Conservation (phyloP, 2,113 vertebrate genomes). For the Tragulus kanchil region DNA sequence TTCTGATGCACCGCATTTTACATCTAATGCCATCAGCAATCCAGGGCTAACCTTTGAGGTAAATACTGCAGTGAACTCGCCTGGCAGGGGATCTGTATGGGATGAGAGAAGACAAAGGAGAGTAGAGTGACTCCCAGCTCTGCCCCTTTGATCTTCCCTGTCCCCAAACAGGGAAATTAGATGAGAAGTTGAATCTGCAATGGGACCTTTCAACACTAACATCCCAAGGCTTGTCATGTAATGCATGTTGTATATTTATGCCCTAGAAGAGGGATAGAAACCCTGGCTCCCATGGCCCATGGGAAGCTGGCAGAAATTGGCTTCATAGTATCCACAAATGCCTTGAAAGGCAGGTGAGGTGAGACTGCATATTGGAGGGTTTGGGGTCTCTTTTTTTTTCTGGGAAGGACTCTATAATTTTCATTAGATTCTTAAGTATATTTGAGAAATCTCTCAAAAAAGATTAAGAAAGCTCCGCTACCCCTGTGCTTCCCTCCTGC, state of each 20-base stretch:
- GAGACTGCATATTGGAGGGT: neutral
- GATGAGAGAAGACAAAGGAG: neutral
- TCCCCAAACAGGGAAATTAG: neutral
- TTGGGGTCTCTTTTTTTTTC: neutral
- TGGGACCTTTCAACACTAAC: neutral
- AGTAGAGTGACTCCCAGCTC: neutral
- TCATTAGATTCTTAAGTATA: neutral
- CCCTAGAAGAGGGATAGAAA: neutral
- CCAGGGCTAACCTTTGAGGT: neutral
- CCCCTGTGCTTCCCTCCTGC: neutral
- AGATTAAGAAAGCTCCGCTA: neutral
- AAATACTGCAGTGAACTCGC: neutral
- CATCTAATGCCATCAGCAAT: fast-evolving
- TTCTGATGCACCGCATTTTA: neutral
- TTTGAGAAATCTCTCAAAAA: neutral
- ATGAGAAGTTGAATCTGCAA: neutral
- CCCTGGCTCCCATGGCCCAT: neutral
- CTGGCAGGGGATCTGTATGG: too few species aligned
- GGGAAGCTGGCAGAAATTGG: neutral
- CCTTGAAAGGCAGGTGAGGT: neutral
- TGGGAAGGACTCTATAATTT: neutral
- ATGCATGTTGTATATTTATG: fast-evolving
- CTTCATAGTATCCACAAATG: neutral
- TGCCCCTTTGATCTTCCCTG: neutral
- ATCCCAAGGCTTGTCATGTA: neutral